Percentiles rank a stretch among this genome's conserved stretches.
These are phyloP conservation scores for Tilapia sparmanii DNA, from an alignment of 2,113 vertebrate genomes.

Conservation along the genomic window DNA sequence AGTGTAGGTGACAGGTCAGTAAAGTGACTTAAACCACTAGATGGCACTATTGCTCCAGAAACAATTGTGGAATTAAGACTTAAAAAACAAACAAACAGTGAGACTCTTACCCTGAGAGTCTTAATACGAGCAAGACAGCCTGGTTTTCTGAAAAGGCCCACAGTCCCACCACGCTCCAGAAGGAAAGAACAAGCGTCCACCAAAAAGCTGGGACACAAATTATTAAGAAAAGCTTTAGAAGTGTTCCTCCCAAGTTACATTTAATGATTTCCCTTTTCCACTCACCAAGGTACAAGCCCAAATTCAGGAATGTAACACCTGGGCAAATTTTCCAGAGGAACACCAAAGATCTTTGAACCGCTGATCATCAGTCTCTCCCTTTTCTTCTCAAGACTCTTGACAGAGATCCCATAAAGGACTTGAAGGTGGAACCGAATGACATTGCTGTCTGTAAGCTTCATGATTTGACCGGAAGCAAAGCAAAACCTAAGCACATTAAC, in stretches of 20 bases:
- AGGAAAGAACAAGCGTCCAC: conserved; percentile 80
- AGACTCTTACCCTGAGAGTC: conserved; percentile 76
- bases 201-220: conserved; percentile 75
- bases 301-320: conserved; percentile 76
- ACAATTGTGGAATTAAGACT: not conserved
- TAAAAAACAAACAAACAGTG: not conserved
- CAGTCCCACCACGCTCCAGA: conserved; percentile 75
- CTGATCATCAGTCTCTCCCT: conserved; percentile 26
- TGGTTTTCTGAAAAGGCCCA: conserved; percentile 91
- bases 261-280: not conserved
- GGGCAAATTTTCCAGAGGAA: conserved; percentile 71
- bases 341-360: conserved; percentile 76
- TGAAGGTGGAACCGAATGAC: conserved; percentile 76
- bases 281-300: conserved; percentile 85
- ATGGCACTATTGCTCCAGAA: not conserved
- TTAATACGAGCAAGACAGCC: conserved; percentile 85
- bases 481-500: not conserved
- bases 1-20: not conserved
- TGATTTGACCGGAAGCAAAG: not conserved
- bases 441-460: conserved; percentile 47
- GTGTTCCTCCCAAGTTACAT: not conserved
- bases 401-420: conserved; percentile 72
- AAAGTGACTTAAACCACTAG: not conserved
- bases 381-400: conserved; percentile 61
- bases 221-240: not conserved